phyloP scores from a whole-genome alignment of 2,888 invertebrate species.

The Druceiella hillmani region DNA sequence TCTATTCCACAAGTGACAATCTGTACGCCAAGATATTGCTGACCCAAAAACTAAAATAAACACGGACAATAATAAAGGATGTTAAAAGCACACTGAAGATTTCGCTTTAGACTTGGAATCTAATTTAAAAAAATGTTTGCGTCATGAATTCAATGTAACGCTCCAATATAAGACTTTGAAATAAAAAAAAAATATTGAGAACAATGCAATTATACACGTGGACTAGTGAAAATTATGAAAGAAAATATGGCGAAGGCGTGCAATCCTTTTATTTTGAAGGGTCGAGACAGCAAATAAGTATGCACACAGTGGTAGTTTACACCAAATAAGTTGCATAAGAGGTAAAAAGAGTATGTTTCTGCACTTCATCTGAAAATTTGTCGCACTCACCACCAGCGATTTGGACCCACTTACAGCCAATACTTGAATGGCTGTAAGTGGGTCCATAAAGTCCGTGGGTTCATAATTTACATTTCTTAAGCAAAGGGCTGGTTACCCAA shows the following conservation, averaged over 20 bases:
- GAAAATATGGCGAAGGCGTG: constrained; percentile 15
- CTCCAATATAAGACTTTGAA: constrained; percentile 9
- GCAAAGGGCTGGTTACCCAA: too few relatives aligned
- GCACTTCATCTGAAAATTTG: constrained; percentile 12
- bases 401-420: constrained; percentile 4
- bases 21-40: constrained; percentile 13
- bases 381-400: constrained; percentile 12
- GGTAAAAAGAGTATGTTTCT: too few relatives aligned
- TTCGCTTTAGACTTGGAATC: not conserved
- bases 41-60: constrained; percentile 14
- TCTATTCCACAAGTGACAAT: constrained; percentile 11
- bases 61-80: too few relatives aligned
- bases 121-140: not conserved
- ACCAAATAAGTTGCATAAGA: too few relatives aligned
- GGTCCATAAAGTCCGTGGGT: too few relatives aligned
- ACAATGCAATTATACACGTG: constrained; percentile 10
- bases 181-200: constrained; percentile 4
- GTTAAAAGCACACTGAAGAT: constrained; percentile 11
- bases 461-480: too few relatives aligned
- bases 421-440: not conserved
- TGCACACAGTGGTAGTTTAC: constrained; percentile 19
- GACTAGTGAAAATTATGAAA: constrained; percentile 15
- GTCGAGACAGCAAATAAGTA: constrained; percentile 13
- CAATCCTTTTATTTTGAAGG: constrained; percentile 19
- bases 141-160: constrained; percentile 7